Evolutionary conservation across 2,113 vertebrate species (phyloP).

Genomic region (Copsychus sechellarum): DNA sequence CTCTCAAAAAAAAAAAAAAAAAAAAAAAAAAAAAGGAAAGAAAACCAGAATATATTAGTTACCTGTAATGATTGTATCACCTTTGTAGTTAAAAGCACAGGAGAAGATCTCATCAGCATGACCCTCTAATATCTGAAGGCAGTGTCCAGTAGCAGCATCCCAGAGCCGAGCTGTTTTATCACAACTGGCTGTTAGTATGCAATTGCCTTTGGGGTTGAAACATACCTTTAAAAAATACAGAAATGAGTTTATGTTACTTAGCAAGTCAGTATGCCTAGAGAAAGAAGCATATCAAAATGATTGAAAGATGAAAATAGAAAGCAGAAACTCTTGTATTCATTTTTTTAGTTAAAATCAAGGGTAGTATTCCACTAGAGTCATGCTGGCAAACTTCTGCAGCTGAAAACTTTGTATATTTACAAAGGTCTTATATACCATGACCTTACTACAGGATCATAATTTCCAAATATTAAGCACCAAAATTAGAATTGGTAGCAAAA

Average conservation of each 20-base stretch:
- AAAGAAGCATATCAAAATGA: not conserved
- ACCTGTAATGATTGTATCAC: constrained; percentile 90
- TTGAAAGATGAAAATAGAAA: not conserved
- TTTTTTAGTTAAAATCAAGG: not conserved
- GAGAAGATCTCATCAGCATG: constrained; percentile 94
- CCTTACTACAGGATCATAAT: not conserved
- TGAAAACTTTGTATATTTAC: not conserved
- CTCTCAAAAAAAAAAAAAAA: not conserved
- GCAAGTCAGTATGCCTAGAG: not conserved
- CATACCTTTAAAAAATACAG: constrained; percentile 79
- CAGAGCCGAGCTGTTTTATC: constrained; percentile 94
- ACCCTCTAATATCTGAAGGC: constrained; percentile 88
- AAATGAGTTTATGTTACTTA: not conserved
- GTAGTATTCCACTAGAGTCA: not conserved
- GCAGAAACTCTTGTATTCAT: not conserved
- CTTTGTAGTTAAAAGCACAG: constrained; percentile 92
- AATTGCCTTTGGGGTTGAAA: constrained; percentile 90
- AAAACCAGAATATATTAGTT: not conserved
- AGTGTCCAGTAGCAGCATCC: constrained; percentile 86
- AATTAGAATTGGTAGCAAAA: not conserved
- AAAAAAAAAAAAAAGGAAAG: not conserved
- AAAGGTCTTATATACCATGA: not conserved
- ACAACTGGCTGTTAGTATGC: constrained; percentile 87
- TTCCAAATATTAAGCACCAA: not conserved
- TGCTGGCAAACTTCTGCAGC: not conserved